phyloP scores from a whole-genome alignment of 2,888 invertebrate genomes.

The Seira sanloemensis region DNA sequence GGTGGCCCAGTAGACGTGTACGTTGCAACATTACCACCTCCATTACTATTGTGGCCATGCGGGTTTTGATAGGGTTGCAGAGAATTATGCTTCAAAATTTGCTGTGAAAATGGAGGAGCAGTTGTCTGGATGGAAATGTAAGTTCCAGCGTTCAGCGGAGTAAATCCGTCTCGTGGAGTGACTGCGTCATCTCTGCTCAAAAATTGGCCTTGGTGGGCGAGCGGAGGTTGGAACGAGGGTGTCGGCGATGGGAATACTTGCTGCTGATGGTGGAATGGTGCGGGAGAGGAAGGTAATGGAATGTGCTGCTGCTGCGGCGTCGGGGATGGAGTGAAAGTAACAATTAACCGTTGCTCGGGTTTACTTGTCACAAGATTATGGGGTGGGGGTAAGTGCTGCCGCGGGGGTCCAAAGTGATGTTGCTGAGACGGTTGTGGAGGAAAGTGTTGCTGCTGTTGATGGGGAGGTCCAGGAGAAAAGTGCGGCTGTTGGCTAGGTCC shows the following conservation, averaged over 20 bases:
- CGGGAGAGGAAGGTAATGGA: conserved; percentile 5
- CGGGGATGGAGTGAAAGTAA: neutral
- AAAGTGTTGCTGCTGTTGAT: conserved; percentile 23
- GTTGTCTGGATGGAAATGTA: conserved; percentile 68
- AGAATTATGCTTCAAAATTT: conserved; percentile 55
- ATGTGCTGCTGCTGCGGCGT: neutral
- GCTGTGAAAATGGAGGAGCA: conserved; percentile 66
- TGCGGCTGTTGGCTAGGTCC: conserved; percentile 1
- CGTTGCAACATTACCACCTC: conserved; percentile 17
- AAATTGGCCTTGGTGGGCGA: neutral
- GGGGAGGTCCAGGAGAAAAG: conserved; percentile 26
- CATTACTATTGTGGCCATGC: conserved; percentile 5
- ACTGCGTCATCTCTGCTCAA: conserved; percentile 30
- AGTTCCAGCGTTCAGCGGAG: conserved; percentile 64
- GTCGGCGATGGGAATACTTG: neutral
- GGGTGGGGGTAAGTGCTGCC: conserved; percentile 1
- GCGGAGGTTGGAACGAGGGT: neutral
- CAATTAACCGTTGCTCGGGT: conserved; percentile 41
- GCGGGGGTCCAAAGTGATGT: neutral
- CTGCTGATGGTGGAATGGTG: conserved; percentile 40
- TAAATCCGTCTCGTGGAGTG: conserved; percentile 59
- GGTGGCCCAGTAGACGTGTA: conserved; percentile 49
- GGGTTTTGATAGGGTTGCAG: conserved; percentile 37
- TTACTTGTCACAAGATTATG: conserved; percentile 29
- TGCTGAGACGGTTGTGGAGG: conserved; percentile 41